A percentile compares a stretch with the other conserved stretches of the same genome.
Conservation (phyloP, 37 sponge, comb jelly and placozoan genomes). For the Oopsacas minuta region DNA sequence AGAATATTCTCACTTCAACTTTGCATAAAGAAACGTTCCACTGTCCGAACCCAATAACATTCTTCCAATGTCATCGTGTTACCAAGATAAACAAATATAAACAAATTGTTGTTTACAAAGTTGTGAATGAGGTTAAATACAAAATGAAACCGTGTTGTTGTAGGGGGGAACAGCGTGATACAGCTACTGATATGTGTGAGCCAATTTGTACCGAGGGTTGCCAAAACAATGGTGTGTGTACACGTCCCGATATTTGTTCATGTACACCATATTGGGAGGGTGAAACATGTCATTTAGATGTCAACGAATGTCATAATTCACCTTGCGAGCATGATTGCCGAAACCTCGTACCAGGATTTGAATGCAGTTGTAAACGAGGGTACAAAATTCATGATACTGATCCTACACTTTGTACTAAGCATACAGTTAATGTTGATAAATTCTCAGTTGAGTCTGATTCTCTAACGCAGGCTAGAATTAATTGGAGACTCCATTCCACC, state of each 20-base stretch:
- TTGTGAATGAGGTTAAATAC: background rate
- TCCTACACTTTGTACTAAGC: background rate
- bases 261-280: background rate
- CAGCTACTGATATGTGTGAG: background rate
- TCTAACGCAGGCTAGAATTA: background rate
- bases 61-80: background rate
- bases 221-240: constrained; percentile 1
- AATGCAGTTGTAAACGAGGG: background rate
- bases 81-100: background rate
- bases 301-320: background rate
- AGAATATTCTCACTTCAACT: background rate
- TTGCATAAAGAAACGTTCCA: background rate
- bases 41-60: background rate
- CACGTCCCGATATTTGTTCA: background rate
- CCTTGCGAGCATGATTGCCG: background rate
- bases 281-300: background rate
- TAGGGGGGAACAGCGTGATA: background rate
- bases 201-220: background rate
- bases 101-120: background rate
- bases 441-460: background rate
- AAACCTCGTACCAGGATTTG: background rate
- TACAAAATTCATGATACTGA: background rate
- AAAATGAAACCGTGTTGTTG: background rate
- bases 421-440: background rate
- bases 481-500: background rate